Percentiles rank a stretch among this genome's conserved stretches.
Evolutionary conservation across 2,113 vertebrate genomes (phyloP).

Genomic region (Pangasianodon hypophthalmus): DNA sequence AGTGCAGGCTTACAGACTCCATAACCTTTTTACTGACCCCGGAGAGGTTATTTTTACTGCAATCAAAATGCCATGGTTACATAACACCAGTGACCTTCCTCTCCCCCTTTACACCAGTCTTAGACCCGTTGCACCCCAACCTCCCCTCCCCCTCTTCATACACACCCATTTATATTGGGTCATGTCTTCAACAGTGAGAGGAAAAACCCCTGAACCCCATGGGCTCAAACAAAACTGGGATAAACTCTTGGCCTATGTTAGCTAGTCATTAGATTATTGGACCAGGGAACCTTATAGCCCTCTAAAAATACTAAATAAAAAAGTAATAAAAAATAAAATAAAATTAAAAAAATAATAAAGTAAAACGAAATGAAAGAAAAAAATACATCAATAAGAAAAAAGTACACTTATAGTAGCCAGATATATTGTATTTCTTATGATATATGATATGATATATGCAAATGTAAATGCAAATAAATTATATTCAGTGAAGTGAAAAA

Average conservation of each 20-base stretch:
- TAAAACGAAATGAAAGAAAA: background rate
- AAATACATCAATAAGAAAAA: background rate
- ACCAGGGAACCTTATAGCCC: conserved; percentile 7
- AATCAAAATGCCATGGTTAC: conserved; percentile 69
- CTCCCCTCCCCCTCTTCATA: conserved; percentile 3
- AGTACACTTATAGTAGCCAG: background rate
- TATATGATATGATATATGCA: background rate
- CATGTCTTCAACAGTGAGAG: conserved; percentile 30
- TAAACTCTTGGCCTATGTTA: conserved; percentile 55
- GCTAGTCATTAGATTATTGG: background rate
- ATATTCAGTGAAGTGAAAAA: background rate
- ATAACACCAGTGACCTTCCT: conserved; percentile 64
- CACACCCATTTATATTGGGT: conserved; percentile 22
- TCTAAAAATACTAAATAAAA: background rate
- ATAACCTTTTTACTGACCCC: conserved; percentile 23
- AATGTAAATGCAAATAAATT: background rate
- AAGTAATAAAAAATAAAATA: no score
- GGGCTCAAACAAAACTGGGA: conserved; percentile 65
- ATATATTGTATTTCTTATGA: background rate
- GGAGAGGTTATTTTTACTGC: conserved; percentile 67
- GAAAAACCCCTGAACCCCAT: conserved; percentile 65
- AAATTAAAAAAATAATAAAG: background rate
- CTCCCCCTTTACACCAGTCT: conserved; percentile 1
- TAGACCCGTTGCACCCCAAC: background rate
- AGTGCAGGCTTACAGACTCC: conserved; percentile 19